These are phyloP conservation scores for Stomorhina lunata DNA, from an alignment of 2,888 invertebrate species.

Conservation along the genomic window DNA sequence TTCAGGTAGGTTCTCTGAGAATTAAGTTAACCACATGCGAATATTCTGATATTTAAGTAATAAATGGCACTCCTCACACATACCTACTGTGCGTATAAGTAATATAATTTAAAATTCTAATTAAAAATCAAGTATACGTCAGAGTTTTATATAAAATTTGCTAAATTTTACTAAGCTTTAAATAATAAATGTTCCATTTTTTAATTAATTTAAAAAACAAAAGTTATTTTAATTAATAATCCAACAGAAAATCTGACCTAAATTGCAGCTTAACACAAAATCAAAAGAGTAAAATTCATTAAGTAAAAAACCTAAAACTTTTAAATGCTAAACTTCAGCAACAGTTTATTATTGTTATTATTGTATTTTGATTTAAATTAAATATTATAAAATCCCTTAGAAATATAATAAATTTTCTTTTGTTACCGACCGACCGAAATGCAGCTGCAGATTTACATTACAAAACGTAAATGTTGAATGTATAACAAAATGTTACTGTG, in stretches of 20 bases:
- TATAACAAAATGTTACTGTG: neutral
- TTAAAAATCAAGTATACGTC: neutral
- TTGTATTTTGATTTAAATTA: conserved; percentile 20
- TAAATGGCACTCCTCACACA: too few species aligned
- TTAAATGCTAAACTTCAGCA: conserved; percentile 7
- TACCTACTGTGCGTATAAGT: neutral
- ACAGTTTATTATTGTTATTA: too few species aligned
- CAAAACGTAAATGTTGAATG: neutral
- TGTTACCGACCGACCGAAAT: neutral
- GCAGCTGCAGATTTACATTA: neutral
- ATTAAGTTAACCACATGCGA: too few species aligned
- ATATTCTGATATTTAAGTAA: too few species aligned
- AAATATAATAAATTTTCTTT: neutral
- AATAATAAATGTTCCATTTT: too few species aligned
- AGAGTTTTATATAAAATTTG: too few species aligned
- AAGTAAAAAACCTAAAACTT: neutral
- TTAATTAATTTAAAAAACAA: too few species aligned
- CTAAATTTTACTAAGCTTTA: too few species aligned
- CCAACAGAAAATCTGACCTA: neutral
- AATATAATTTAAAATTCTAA: neutral
- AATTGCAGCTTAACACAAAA: neutral
- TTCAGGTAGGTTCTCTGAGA: too few species aligned
- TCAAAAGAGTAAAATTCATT: neutral
- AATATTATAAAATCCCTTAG: neutral
- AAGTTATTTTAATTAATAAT: too few species aligned